phyloP scores from a whole-genome alignment of 2,888 invertebrate genomes.

The Calameuta pallipes region DNA sequence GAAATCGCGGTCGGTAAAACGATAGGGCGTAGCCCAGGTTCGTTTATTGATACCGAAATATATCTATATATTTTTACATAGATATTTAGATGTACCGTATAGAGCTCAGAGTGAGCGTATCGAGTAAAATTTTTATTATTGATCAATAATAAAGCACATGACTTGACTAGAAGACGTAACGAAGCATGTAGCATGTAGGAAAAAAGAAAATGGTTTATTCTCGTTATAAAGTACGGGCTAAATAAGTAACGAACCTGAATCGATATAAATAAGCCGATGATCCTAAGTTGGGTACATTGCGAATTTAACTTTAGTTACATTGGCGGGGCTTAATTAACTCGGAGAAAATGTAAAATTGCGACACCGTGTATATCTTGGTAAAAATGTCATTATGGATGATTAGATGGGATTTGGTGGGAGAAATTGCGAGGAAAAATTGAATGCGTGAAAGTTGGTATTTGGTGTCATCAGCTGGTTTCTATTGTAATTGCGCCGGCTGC shows the following conservation, averaged over 20 bases:
- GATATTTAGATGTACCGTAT: neutral
- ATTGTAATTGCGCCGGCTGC: conserved; percentile 25
- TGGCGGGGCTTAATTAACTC: neutral
- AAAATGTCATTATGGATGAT: neutral
- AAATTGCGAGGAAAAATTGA: neutral
- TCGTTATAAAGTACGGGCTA: neutral
- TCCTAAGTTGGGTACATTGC: neutral
- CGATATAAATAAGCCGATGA: neutral
- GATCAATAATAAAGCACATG: neutral
- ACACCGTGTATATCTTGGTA: neutral
- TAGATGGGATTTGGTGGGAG: neutral
- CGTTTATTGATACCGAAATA: neutral
- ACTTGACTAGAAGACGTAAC: neutral
- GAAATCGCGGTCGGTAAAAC: conserved; percentile 1
- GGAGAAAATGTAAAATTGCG: neutral
- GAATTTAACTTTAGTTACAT: neutral
- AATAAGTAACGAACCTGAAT: neutral
- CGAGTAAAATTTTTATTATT: neutral
- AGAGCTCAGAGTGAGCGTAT: neutral
- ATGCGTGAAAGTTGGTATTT: neutral
- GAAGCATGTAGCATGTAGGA: neutral
- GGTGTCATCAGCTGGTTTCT: conserved; percentile 18
- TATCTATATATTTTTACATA: neutral
- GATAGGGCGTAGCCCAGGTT: neutral
- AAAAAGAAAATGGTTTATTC: neutral